phyloP scores from a whole-genome alignment of 2,888 invertebrate genomes.

The Nemurella pictetii region DNA sequence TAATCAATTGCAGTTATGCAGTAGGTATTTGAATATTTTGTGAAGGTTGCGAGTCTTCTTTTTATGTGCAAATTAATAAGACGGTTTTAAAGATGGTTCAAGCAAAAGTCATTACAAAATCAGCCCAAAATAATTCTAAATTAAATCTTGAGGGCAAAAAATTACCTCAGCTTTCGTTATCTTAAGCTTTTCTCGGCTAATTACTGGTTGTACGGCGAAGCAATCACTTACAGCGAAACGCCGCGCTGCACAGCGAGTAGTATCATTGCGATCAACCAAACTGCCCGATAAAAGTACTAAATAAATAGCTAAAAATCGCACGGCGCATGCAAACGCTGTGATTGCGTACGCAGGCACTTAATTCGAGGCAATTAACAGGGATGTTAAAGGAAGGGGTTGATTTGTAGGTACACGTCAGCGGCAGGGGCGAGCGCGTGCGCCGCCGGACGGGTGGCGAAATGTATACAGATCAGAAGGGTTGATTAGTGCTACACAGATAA shows the following conservation, averaged over 20 bases:
- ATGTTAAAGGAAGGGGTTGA: not conserved
- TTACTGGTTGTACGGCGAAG: not conserved
- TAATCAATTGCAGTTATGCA: no score
- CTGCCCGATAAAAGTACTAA: not conserved
- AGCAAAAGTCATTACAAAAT: no score
- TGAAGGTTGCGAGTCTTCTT: no score
- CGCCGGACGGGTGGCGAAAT: not conserved
- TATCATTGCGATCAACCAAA: not conserved
- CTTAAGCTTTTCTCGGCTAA: not conserved
- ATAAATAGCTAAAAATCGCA: not conserved
- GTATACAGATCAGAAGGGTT: not conserved
- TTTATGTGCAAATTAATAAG: no score
- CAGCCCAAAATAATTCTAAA: no score
- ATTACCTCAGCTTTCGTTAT: not conserved
- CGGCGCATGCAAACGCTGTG: not conserved
- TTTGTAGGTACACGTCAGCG: not conserved
- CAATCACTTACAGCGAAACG: not conserved
- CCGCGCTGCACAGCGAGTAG: not conserved
- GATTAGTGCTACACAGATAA: constrained; percentile 1
- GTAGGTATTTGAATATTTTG: no score
- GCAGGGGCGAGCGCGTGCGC: not conserved
- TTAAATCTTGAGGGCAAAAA: not conserved
- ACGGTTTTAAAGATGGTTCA: no score
- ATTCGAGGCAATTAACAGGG: not conserved
- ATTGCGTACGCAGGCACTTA: not conserved